Evolutionary conservation across 2,113 vertebrate species (phyloP).

Genomic region (Seriola rivoliana): DNA sequence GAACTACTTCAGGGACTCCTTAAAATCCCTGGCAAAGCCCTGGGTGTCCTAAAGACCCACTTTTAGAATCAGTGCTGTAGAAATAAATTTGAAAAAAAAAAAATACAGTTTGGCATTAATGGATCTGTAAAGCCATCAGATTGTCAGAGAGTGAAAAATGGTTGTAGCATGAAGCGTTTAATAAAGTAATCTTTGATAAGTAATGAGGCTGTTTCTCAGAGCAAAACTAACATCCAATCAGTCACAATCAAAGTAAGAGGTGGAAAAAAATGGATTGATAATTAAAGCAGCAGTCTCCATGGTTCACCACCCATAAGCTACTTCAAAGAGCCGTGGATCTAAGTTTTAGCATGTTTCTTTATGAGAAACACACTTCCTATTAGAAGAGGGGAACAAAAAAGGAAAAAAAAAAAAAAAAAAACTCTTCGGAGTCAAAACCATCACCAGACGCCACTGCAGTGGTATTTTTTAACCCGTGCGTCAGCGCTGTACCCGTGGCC

Average conservation of each 20-base stretch:
- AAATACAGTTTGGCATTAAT: slow-evolving; percentile 46
- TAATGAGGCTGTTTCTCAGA: slow-evolving; percentile 41
- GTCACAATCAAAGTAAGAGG: slow-evolving; percentile 30
- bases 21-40: slow-evolving; percentile 6
- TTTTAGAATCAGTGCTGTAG: slow-evolving; percentile 25
- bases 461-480: slow-evolving; percentile 79
- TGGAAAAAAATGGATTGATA: slow-evolving; percentile 42
- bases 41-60: not conserved
- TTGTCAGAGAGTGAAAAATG: slow-evolving; percentile 51
- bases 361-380: slow-evolving; percentile 81
- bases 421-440: slow-evolving; percentile 70
- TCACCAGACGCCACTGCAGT: slow-evolving; percentile 80
- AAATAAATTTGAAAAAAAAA: not conserved
- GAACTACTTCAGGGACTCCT: slow-evolving; percentile 29
- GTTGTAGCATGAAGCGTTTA: slow-evolving; percentile 30
- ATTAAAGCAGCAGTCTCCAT: slow-evolving; percentile 60
- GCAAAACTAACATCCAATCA: slow-evolving; percentile 38
- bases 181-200: slow-evolving; percentile 54
- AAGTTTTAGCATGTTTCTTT: slow-evolving; percentile 75
- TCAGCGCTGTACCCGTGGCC: slow-evolving; percentile 75
- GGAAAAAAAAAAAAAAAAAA: slow-evolving; percentile 1
- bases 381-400: slow-evolving; percentile 41
- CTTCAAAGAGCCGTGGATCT: slow-evolving; percentile 62
- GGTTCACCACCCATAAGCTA: slow-evolving; percentile 61
- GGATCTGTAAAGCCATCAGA: slow-evolving; percentile 48